Percentiles rank a stretch among this genome's conserved stretches.
These are phyloP conservation scores for Lampris incognitus DNA, from an alignment of 2,113 vertebrate species.

Conservation along the genomic window DNA sequence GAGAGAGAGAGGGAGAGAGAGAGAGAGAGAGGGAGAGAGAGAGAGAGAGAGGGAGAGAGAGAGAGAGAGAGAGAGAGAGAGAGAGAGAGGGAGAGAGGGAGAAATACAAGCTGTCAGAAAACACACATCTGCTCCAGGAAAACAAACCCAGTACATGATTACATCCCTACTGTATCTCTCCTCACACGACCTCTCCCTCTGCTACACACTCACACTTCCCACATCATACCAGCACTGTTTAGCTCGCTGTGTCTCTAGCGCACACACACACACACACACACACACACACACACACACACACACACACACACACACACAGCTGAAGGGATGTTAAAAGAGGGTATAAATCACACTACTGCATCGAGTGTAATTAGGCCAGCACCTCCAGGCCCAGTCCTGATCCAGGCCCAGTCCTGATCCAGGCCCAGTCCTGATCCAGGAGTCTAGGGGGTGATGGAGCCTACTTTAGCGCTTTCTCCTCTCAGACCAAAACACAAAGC, in stretches of 20 bases:
- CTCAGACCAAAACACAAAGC: slow-evolving; percentile 55
- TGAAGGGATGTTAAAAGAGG: slow-evolving; percentile 51
- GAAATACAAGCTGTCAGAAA: slow-evolving; percentile 55
- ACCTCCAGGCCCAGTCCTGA: background rate
- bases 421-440: slow-evolving; percentile 17
- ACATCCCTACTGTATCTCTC: slow-evolving; percentile 46
- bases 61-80: no score
- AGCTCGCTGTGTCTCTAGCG: background rate
- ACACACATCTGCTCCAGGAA: slow-evolving; percentile 55
- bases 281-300: slow-evolving; percentile 9
- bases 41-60: no score
- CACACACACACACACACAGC: background rate
- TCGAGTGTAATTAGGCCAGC: slow-evolving; percentile 58
- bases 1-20: no score
- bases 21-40: no score
- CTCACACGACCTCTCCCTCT: slow-evolving; percentile 64
- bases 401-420: no score
- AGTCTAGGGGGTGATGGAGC: slow-evolving; percentile 58
- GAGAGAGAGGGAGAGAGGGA: slow-evolving; percentile 3
- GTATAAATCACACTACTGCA: slow-evolving; percentile 47
- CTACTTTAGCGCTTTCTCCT: slow-evolving; percentile 64
- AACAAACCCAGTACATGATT: slow-evolving; percentile 56
- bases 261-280: slow-evolving; percentile 16
- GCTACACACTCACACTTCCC: background rate
- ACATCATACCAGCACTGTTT: background rate